Base-by-base conservation (phyloP, 1,140 invertebrate genomes). In the Micrasema longulum region DNA sequence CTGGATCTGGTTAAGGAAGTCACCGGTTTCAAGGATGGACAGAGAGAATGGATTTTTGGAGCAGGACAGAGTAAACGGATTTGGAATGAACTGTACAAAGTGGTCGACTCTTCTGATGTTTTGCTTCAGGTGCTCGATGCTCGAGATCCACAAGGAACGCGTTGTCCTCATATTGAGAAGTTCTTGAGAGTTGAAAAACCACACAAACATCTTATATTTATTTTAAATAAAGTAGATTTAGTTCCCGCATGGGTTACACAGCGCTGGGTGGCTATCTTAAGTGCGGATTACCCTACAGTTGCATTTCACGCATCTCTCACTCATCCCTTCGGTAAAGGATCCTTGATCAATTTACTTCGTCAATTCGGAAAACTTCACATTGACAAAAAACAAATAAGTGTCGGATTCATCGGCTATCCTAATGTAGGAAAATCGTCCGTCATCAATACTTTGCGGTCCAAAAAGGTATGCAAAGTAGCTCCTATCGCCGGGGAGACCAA, bases 61-160 rank as follows among this genome's bases (percentile, higher is more conserved):
- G 95, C 95, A 31, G 98, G 98, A 2, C 95, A 97, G 80, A 99
- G 97, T 78, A 97, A 91, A 86, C 88, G 98, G 77, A 98, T 99
- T 78, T 99, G 98, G 98, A 98, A 97, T 87, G 98, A 99, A 83
- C 82, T 99, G 6, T 99, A 99, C 80, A 99, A 99, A 89, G 97
- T 99, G 9, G 93, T 99, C 52, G 98, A 99, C 84, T 99, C 97
- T 7, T 98, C 97, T 1, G 98, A 99, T 89, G 97, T 99, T 6
- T 81, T 99, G 20, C 83, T 99, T 12, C 95, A 99, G 88, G 90
- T 96, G 4, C 83, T 99, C 48, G 97, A 99, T 89, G 96, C 97
- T 0, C 87, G 97, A 73, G 95, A 99, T 88, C 97, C 97, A 0
- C 87, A 95, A 84, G 98, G 97, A 3, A 99, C 98, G 1, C 88